Evolutionary conservation across 2,888 invertebrate species (phyloP).

Genomic region (Hemaris fuciformis): DNA sequence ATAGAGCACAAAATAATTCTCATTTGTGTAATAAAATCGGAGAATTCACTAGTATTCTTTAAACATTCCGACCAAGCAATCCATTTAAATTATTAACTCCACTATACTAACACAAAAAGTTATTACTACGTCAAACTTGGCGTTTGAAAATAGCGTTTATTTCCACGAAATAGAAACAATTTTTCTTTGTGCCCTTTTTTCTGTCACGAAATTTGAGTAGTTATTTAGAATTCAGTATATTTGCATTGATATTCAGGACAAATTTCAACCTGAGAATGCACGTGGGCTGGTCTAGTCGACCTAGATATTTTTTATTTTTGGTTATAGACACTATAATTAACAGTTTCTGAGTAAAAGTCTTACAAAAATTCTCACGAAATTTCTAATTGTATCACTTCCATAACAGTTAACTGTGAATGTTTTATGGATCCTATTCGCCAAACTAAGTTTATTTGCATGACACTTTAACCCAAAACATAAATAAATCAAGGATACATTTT

Average conservation of each 20-base stretch:
- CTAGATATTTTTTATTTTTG: background rate
- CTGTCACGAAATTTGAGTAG: background rate
- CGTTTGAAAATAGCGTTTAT: background rate
- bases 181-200: background rate
- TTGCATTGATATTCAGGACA: background rate
- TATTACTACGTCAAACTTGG: background rate
- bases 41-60: no score
- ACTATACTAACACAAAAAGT: background rate
- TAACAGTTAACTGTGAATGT: no score
- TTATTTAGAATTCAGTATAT: constrained; percentile 2
- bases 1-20: no score
- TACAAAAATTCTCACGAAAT: no score
- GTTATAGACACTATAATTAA: background rate
- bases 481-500: no score
- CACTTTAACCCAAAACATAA: no score
- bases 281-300: background rate
- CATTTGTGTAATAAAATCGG: no score
- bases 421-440: no score
- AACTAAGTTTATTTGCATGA: no score
- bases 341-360: no score
- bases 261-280: background rate
- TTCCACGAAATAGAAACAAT: background rate
- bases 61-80: background rate
- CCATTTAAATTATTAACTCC: background rate
- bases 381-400: no score